Evolutionary conservation across 2,888 invertebrate genomes (phyloP).

Genomic region (Marasmarcha lunaedactyla): DNA sequence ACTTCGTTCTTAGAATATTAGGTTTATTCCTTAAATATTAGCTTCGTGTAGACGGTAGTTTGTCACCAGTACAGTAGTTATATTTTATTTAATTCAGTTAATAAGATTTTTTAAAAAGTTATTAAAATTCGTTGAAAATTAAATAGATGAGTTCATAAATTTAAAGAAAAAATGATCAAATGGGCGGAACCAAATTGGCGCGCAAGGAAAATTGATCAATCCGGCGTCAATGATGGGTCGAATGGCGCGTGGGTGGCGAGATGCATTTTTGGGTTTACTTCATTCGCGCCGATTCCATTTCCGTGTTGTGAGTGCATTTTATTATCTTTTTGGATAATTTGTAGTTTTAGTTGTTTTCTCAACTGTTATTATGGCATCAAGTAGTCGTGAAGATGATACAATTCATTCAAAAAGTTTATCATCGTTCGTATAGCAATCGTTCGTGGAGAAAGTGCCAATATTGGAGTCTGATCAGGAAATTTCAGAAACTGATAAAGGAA

Average conservation of each 20-base stretch:
- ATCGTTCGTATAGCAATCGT: neutral
- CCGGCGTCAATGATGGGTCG: no score
- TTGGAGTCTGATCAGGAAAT: constrained; percentile 6
- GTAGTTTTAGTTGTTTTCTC: constrained; percentile 6
- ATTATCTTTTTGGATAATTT: constrained; percentile 6
- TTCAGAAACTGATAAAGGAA: neutral
- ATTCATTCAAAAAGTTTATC: no score
- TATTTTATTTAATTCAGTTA: constrained; percentile 3
- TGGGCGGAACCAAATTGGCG: constrained; percentile 1
- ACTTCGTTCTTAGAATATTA: constrained; percentile 4
- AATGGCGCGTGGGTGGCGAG: no score
- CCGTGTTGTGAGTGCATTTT: no score
- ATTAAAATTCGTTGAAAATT: constrained; percentile 3
- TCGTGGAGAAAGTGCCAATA: constrained; percentile 15
- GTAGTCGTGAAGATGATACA: no score
- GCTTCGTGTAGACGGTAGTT: constrained; percentile 1
- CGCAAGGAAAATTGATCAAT: no score
- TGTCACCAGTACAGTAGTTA: constrained; percentile 5
- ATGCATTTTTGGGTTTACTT: no score
- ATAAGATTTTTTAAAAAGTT: neutral
- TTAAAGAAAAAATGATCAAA: constrained; percentile 7
- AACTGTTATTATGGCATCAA: no score
- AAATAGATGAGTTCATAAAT: constrained; percentile 4
- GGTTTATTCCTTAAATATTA: neutral
- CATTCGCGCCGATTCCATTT: neutral